phyloP scores from a whole-genome alignment of 1,140 invertebrate species.

The Melipona quadrifasciata region DNA sequence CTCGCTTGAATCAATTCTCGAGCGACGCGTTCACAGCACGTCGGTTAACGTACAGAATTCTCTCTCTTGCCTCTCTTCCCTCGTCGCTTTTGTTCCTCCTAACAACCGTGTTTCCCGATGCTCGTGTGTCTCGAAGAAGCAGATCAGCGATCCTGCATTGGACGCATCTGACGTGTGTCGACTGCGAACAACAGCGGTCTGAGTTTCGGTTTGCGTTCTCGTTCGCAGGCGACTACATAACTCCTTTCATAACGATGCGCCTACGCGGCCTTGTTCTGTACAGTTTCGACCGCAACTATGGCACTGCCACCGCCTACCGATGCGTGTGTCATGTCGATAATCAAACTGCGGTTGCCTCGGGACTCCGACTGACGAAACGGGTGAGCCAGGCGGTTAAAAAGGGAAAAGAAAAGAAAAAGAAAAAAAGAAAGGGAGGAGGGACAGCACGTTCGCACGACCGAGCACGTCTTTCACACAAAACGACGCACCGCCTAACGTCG shows the following conservation, averaged over 20 bases:
- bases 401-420: background rate
- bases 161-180: background rate
- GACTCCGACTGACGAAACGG: too few relatives aligned
- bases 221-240: background rate
- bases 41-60: background rate
- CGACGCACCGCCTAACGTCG: conserved; percentile 35
- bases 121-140: too few relatives aligned
- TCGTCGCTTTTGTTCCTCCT: too few relatives aligned
- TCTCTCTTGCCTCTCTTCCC: background rate
- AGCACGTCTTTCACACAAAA: background rate
- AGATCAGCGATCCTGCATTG: background rate
- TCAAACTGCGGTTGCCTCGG: background rate
- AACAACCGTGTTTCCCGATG: too few relatives aligned
- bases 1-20: background rate
- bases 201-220: background rate
- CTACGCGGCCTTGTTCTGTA: conserved; percentile 18
- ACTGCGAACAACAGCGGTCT: background rate
- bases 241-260: conserved; percentile 42
- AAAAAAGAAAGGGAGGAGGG: background rate
- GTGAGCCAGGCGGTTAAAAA: too few relatives aligned
- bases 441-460: background rate
- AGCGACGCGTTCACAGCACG: background rate
- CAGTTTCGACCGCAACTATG: conserved; percentile 10
- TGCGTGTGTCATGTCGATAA: conserved; percentile 19
- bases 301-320: conserved; percentile 27